A percentile compares a stretch with the other conserved stretches of the same genome.
phyloP scores from a whole-genome alignment of 2,797 vertebrate species.

The Artibeus lituratus region DNA sequence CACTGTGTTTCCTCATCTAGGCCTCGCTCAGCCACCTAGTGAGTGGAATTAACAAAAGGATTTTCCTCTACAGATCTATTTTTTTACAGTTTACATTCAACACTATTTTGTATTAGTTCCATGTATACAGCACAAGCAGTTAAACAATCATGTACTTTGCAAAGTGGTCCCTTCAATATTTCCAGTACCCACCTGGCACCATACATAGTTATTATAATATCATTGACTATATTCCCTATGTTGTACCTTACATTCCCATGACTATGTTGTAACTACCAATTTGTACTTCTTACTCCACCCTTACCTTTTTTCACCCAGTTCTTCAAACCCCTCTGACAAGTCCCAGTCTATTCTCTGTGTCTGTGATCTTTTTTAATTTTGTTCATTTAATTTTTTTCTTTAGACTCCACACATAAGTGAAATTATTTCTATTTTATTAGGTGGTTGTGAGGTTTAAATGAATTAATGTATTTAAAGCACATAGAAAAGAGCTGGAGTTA shows the following conservation, averaged over 20 bases:
- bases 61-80: neutral
- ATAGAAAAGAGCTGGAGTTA: neutral
- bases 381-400: neutral
- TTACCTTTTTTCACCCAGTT: neutral
- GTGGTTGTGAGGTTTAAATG: neutral
- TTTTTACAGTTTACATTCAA: neutral
- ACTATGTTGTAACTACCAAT: neutral
- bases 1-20: neutral
- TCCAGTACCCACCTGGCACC: neutral
- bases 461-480: neutral
- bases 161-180: neutral
- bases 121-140: neutral
- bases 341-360: neutral
- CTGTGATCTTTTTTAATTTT: neutral
- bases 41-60: neutral
- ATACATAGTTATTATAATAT: neutral
- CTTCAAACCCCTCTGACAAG: neutral
- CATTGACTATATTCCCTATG: neutral
- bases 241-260: neutral
- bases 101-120: neutral
- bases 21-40: neutral
- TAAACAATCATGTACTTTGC: neutral
- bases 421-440: neutral
- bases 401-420: neutral
- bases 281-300: neutral